phyloP scores from a whole-genome alignment of 2,113 vertebrate species.

The Thunnus thynnus region DNA sequence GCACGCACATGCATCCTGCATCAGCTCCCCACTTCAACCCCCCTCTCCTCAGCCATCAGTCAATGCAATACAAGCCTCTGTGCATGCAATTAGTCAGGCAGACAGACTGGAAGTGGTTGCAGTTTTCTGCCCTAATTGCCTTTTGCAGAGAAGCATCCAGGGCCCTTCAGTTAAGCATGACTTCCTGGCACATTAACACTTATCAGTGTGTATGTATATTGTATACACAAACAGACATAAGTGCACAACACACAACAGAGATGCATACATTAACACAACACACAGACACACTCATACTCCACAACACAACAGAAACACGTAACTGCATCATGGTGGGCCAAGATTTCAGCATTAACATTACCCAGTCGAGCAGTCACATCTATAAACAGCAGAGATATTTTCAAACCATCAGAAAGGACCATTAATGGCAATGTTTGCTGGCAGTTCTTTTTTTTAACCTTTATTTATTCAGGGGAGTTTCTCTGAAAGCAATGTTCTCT shows the following conservation, averaged over 20 bases:
- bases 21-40: slow-evolving; percentile 4
- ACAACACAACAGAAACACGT: background rate
- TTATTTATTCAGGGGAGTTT: too few species aligned
- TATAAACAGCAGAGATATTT: slow-evolving; percentile 38
- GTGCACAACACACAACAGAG: background rate
- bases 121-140: slow-evolving; percentile 79
- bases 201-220: background rate
- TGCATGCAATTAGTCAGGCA: slow-evolving; percentile 77
- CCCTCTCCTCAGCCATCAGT: slow-evolving; percentile 60
- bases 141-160: slow-evolving; percentile 65
- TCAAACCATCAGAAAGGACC: slow-evolving; percentile 25
- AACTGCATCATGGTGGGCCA: background rate
- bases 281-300: background rate
- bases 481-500: too few species aligned
- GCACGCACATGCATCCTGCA: slow-evolving; percentile 50
- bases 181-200: slow-evolving; percentile 56
- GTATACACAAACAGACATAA: slow-evolving; percentile 17
- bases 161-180: slow-evolving; percentile 50
- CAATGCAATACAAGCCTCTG: slow-evolving; percentile 67
- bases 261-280: slow-evolving; percentile 18
- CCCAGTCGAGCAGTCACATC: background rate
- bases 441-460: background rate
- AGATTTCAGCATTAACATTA: slow-evolving; percentile 19
- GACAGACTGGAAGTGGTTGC: slow-evolving; percentile 72
- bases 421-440: slow-evolving; percentile 45